Evolutionary conservation across 64 coral and sea anemone species (phyloP), one percentile per base, ranked within the genome.

Genomic region (Porites lutea): DNA sequence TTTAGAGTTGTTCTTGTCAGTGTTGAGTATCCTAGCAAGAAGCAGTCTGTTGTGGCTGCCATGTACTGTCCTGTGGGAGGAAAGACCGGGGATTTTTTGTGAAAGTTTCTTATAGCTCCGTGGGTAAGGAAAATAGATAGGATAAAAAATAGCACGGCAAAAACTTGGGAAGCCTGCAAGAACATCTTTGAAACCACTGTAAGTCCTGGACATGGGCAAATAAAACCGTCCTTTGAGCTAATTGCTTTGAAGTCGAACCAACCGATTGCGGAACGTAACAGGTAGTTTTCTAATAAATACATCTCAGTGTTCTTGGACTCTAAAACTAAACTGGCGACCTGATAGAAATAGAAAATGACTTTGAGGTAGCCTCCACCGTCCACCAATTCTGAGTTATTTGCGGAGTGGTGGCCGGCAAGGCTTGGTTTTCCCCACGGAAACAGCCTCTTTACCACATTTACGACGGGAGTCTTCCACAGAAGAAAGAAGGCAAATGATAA

Each of bases 341-440:
- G 90, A 62, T 92, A 92, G 75, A 86, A 92, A 58, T 86, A 92
- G 81, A 92, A 92, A 13, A 45, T 22, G 49, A 92, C 16, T 53
- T 92, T 92, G 21, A 92, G 4, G 81, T 92, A 86, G 27, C 90
- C 90, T 22, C 72, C 71, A 44, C 27, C 63, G 3, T 76, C 53
- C 27, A 37, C 27, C 50, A 45, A 3, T 51, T 45, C 68, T 8
- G 18, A 44, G 15, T 12, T 27, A 1, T 59, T 13, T 47, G 8
- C 43, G 57, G 22, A 4, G 18, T 46, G 20, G 1, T 6, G 6
- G 23, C n/a, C 0, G 13, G 9, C 54, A 71, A 61, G 16, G 13
- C 27, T 37, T 37, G 46, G 4, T 10, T 2, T 4, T 59, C 16
- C 43, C 45, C 59, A 68, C 20, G 48, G 77, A 52, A 75, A 57